Evolutionary conservation across 2,797 vertebrate genomes (phyloP), one percentile per base, ranked within the genome.

Genomic region (Rhynchonycteris naso): DNA sequence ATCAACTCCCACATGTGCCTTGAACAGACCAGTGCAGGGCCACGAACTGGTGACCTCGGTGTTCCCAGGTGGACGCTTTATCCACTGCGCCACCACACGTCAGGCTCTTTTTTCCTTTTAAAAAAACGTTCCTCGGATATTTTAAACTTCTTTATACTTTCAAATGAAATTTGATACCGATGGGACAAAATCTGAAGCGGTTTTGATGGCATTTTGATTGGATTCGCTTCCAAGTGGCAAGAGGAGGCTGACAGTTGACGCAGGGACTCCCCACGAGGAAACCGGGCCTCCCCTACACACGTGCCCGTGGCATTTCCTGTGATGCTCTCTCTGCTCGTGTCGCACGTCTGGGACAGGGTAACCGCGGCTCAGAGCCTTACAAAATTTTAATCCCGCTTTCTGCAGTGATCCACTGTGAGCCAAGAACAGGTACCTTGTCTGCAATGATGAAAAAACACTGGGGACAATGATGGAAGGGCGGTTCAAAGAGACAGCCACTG

Each of bases 101-200:
- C n/a, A n/a, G n/a, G n/a, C 13, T 80, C 43, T 13, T 33, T 68
- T 65, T 33, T 26, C 47, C 30, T 52, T 35, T 47, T 35, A 87
- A 43, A 87, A 28, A 79, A 75, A 79, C 10, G 1, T n/a, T 59
- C 61, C 58, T 47, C 35, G 28, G 61, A 68, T 24, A 33, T 43
- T 72, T 82, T 84, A 47, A 30, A 61, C n/a, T 22, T 71, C 52
- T 78, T 69, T 79, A 38, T 33, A n/a, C 59, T 94, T 78, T 80
- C 38, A 71, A 52, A 54, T 56, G 26, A 56, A 88, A 58, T 74
- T 56, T 85, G 81, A 63, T 74, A 47, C 91, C 43, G 56, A 0
- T 15, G 56, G 90, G 79, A 82, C 74, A 78, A 81, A 91, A 35
- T 12, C 43, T n/a, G 21, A 80, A 50, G 50, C 72, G 59, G 5